Percentiles rank a stretch among this genome's conserved stretches.
phyloP scores from a whole-genome alignment of 2,888 invertebrate species.

The Caenorhabditis afra region DNA sequence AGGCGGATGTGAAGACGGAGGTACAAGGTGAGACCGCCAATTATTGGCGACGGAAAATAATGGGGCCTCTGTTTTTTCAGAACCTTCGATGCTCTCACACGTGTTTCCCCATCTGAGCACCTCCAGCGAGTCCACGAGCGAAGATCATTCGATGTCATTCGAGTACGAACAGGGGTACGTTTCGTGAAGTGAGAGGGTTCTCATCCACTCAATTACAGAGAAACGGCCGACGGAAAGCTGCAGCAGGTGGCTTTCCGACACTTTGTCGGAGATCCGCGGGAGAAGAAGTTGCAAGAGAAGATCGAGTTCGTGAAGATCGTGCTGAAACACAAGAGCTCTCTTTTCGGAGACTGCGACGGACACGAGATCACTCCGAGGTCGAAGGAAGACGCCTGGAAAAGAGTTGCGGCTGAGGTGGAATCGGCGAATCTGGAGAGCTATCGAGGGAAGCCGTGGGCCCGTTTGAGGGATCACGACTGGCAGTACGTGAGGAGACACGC shows the following conservation, averaged over 20 bases:
- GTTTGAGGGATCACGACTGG: slow-evolving; percentile 68
- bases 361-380: slow-evolving; percentile 61
- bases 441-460: slow-evolving; percentile 62
- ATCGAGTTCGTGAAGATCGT: slow-evolving; percentile 64
- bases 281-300: slow-evolving; percentile 61
- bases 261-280: slow-evolving; percentile 55
- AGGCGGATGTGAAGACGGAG: slow-evolving; percentile 35
- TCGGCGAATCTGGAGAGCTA: slow-evolving; percentile 49
- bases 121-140: slow-evolving; percentile 45
- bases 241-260: slow-evolving; percentile 41
- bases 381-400: slow-evolving; percentile 66
- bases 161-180: slow-evolving; percentile 37
- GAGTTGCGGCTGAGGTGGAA: slow-evolving; percentile 60
- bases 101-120: slow-evolving; percentile 47
- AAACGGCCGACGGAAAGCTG: slow-evolving; percentile 30
- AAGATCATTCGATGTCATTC: slow-evolving; percentile 46
- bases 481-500: slow-evolving; percentile 68
- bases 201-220: slow-evolving; percentile 19
- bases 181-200: not conserved
- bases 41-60: not conserved
- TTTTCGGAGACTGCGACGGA: slow-evolving; percentile 65
- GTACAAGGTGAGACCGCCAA: slow-evolving; percentile 18
- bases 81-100: slow-evolving; percentile 27
- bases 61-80: slow-evolving; percentile 12
- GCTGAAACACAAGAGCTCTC: slow-evolving; percentile 54